These are phyloP conservation scores for Xestobium rufovillosum DNA, from an alignment of 2,888 invertebrate species.

Conservation along the genomic window DNA sequence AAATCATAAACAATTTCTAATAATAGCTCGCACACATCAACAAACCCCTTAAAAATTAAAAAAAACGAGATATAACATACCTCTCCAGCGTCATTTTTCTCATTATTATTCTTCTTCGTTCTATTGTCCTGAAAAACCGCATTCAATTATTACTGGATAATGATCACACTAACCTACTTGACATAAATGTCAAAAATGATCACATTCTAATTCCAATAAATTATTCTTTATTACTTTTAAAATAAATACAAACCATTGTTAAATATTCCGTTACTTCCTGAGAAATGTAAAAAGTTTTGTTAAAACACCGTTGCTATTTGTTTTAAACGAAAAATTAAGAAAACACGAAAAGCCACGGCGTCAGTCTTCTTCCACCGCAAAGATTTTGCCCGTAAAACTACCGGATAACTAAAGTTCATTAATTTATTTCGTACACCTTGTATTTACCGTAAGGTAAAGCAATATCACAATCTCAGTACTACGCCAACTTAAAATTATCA, in stretches of 20 bases:
- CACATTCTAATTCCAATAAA: conserved; percentile 14
- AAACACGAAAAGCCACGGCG: conserved; percentile 42
- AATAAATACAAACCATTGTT: too few relatives aligned
- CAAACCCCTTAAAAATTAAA: too few relatives aligned
- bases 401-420: too few relatives aligned
- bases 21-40: not conserved
- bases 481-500: too few relatives aligned
- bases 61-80: conserved; percentile 40
- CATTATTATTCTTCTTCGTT: conserved; percentile 49
- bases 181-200: conserved; percentile 19
- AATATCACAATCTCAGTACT: too few relatives aligned
- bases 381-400: too few relatives aligned
- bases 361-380: too few relatives aligned
- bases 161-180: conserved; percentile 27
- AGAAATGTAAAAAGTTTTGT: not conserved
- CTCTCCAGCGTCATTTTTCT: conserved; percentile 51
- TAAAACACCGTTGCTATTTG: not conserved
- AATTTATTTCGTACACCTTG: too few relatives aligned
- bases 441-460: too few relatives aligned
- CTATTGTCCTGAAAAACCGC: conserved; percentile 48
- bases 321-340: conserved; percentile 31
- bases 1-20: not conserved
- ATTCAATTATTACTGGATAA: conserved; percentile 22
- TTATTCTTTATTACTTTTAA: too few relatives aligned
- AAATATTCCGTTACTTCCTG: too few relatives aligned